Percentiles rank a stretch among this genome's conserved stretches.
These are phyloP conservation scores for Pegoplata infirma DNA, from an alignment of 2,888 invertebrate species.

Conservation along the genomic window DNA sequence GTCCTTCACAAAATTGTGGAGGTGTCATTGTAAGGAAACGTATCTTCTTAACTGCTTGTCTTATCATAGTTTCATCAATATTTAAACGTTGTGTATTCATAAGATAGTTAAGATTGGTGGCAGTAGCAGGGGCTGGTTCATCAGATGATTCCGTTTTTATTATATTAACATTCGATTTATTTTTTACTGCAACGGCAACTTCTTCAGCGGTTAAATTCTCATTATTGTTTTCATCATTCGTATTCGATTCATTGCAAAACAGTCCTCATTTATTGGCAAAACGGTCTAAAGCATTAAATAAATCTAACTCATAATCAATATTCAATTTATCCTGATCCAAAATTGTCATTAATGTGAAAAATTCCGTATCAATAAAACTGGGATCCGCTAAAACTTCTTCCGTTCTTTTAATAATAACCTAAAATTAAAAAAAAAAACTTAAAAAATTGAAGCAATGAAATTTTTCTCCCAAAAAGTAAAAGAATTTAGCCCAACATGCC, in stretches of 20 bases:
- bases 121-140: slow-evolving; percentile 49
- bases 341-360: slow-evolving; percentile 86
- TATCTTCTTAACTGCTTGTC: slow-evolving; percentile 86
- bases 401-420: slow-evolving; percentile 88
- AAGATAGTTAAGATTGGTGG: slow-evolving; percentile 69
- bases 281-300: slow-evolving; percentile 86
- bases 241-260: slow-evolving; percentile 62
- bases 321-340: slow-evolving; percentile 87
- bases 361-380: slow-evolving; percentile 88
- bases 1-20: slow-evolving; percentile 90
- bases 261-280: slow-evolving; percentile 81
- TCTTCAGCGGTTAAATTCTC: slow-evolving; percentile 66
- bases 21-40: slow-evolving; percentile 88
- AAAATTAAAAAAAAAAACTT: too few relatives aligned
- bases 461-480: too few relatives aligned
- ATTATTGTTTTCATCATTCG: slow-evolving; percentile 64
- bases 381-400: slow-evolving; percentile 86
- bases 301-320: slow-evolving; percentile 86
- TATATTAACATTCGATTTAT: too few relatives aligned
- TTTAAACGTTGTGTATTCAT: slow-evolving; percentile 73
- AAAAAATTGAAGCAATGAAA: too few relatives aligned
- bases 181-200: slow-evolving; percentile 17
- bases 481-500: too few relatives aligned
- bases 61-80: slow-evolving; percentile 77
- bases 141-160: background rate